Percentiles rank a stretch among this genome's conserved stretches.
Conservation (phyloP, 2,113 vertebrate genomes). For the Zingel zingel region DNA sequence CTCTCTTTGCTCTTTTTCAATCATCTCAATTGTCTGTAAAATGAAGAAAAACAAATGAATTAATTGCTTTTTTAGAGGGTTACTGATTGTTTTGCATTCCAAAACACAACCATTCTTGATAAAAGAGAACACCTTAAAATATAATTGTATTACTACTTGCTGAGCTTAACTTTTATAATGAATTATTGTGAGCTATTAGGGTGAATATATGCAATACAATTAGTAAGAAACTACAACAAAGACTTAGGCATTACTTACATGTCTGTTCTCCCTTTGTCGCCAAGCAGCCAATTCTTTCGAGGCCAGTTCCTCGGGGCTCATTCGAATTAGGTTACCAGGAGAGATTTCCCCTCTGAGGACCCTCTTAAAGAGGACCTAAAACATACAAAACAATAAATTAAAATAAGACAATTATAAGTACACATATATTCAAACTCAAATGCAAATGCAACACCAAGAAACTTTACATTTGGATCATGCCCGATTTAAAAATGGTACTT, state of each 20-base stretch:
- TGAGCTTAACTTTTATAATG: background rate
- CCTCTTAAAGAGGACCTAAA: constrained; percentile 94
- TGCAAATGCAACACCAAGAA: background rate
- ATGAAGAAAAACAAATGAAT: background rate
- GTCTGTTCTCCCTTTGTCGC: constrained; percentile 97
- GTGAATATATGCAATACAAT: background rate
- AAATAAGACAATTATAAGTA: constrained; percentile 9
- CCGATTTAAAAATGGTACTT: constrained; percentile 70
- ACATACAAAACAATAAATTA: background rate
- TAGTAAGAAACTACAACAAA: background rate
- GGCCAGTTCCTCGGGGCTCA: constrained; percentile 98
- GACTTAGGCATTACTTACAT: constrained; percentile 85
- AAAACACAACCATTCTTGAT: background rate
- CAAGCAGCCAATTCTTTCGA: constrained; percentile 98
- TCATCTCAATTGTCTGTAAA: constrained; percentile 97
- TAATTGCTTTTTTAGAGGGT: constrained; percentile 1
- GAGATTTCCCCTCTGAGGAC: constrained; percentile 96
- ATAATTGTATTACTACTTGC: background rate
- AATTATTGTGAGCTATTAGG: background rate
- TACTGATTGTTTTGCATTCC: background rate
- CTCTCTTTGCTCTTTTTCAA: constrained; percentile 98
- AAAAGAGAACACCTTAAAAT: background rate
- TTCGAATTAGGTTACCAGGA: constrained; percentile 93
- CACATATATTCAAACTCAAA: background rate
- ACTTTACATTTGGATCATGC: background rate